Base-by-base conservation (phyloP, 2,888 invertebrate species). In the Tetropium fuscum region DNA sequence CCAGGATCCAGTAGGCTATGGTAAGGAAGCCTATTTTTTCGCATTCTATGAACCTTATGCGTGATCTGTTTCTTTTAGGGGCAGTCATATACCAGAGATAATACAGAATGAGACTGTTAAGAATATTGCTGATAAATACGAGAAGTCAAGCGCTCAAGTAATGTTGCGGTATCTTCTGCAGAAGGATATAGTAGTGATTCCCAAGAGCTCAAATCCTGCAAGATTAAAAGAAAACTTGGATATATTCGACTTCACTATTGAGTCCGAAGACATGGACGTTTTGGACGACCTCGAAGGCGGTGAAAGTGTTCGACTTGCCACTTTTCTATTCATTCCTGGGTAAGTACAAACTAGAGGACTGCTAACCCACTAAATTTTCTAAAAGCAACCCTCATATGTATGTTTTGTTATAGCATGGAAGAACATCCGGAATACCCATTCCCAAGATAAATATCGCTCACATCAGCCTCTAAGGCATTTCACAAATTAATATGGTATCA, bases 161-260 rank as follows among this genome's bases (percentile, higher is more conserved):
- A 81, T 91, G 40, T 81, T 95, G 1, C 85, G 90, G 41, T 88
- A 88, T 80, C 82, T 87, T 11, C 70, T 92, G 8, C 91, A 94
- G 77, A 85, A 86, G 18, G 89, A 87, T 7, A 80, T 93, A 20
- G 85, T 85, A 4, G 88, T 88, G 30, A 92, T 95, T 71, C 94
- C 94, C 2, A 95, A 94, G 78, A 94, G 93, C 78, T 89, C 89
- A 3, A 90, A 89, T 77, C 81, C 87, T 0, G 73, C 81, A 1
- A 85, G 94, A 62, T 87, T 94, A 19, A 84, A 85, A 74, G 87
- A 92, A 82, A 95, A 95, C 75, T 85, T 92, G 43, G 81, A 88
- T 53, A 77, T 93, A 40, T 91, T 91, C 78, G 87, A 89, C 78
- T 92, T 92, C 77, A 80, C 85, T 65, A 78, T 93, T 18, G 84